phyloP scores from a whole-genome alignment of 2,888 invertebrate genomes.

The Gastracanthus pulcherrimus region DNA sequence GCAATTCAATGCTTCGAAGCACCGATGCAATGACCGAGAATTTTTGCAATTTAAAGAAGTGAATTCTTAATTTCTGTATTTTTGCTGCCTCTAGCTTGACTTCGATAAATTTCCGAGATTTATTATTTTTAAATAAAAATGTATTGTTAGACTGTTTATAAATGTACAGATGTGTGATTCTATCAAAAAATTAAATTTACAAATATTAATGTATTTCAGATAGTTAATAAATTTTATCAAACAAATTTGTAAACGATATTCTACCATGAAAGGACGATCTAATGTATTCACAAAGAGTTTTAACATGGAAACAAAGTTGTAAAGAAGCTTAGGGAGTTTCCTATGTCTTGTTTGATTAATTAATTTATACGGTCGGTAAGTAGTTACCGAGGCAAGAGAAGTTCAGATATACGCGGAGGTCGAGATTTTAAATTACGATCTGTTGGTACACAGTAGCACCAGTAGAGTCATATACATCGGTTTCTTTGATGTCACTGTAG shows the following conservation, averaged over 20 bases:
- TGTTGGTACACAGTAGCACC: neutral
- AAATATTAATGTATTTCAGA: neutral
- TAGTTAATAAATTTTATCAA: neutral
- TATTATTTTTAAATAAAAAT: no score
- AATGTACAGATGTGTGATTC: no score
- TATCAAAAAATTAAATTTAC: no score
- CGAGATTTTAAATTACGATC: neutral
- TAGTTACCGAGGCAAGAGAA: neutral
- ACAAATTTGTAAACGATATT: neutral
- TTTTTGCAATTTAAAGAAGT: no score
- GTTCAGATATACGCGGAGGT: neutral
- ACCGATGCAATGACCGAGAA: no score
- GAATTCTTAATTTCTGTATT: no score
- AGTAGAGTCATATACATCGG: neutral
- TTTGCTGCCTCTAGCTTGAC: no score
- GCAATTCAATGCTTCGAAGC: no score
- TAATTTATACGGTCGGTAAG: neutral
- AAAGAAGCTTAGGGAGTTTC: neutral
- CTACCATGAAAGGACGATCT: neutral
- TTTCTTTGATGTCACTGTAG: neutral
- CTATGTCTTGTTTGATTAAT: neutral
- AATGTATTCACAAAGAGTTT: neutral
- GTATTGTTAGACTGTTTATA: no score
- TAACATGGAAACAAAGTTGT: neutral
- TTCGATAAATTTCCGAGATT: no score